Percentiles rank a stretch among this genome's conserved stretches.
Evolutionary conservation across 1,140 invertebrate species (phyloP).

Genomic region (Procambarus virginalis): DNA sequence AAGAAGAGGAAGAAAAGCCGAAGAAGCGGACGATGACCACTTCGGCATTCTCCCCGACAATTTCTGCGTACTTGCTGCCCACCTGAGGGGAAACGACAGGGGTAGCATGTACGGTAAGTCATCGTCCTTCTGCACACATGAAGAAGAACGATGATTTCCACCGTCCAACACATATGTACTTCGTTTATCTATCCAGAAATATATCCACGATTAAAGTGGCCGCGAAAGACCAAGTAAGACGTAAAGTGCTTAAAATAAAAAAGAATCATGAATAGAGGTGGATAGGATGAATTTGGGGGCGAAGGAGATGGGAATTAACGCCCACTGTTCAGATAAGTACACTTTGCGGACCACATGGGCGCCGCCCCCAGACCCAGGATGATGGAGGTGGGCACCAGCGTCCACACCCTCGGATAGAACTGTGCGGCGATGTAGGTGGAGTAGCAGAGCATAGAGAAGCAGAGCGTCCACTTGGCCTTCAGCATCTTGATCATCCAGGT

Average conservation of each 20-base stretch:
- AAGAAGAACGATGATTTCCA: no score
- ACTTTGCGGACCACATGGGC: constrained; percentile 97
- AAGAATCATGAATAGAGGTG: not conserved
- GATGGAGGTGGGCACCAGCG: constrained; percentile 90
- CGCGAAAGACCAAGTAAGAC: no score
- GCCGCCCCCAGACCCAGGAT: constrained; percentile 91
- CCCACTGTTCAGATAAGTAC: constrained; percentile 90
- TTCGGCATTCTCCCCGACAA: constrained; percentile 90
- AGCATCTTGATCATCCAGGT: constrained; percentile 90
- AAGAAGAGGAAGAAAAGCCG: constrained; percentile 98
- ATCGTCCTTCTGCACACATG: no score
- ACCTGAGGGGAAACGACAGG: constrained; percentile 56
- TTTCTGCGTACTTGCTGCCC: constrained; percentile 81
- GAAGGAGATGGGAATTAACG: no score
- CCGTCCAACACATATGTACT: no score
- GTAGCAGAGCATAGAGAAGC: constrained; percentile 92
- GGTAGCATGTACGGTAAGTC: not conserved
- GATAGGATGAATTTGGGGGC: not conserved
- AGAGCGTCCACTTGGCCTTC: constrained; percentile 96
- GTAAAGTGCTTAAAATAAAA: not conserved
- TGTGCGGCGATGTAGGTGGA: constrained; percentile 94
- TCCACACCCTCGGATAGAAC: constrained; percentile 92
- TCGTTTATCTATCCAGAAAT: no score
- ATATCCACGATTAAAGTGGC: no score
- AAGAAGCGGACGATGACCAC: constrained; percentile 96